These are phyloP conservation scores for Dolichomitus sp. DNA, from an alignment of 2,888 invertebrate species.

Conservation along the genomic window DNA sequence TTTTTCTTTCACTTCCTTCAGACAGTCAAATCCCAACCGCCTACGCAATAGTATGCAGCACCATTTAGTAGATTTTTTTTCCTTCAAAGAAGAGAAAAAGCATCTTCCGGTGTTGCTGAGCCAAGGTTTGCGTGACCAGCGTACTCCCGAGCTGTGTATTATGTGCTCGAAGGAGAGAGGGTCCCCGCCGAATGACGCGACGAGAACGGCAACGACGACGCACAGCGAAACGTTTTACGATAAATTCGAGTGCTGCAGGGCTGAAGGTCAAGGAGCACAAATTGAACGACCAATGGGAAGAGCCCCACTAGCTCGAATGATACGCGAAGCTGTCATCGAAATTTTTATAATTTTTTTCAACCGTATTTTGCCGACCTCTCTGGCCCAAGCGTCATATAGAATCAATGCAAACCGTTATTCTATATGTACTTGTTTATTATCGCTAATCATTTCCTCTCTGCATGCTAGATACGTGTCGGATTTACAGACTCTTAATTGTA, in stretches of 20 bases:
- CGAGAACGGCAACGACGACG: conserved; percentile 22
- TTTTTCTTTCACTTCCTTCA: conserved; percentile 19
- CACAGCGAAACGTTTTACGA: conserved; percentile 23
- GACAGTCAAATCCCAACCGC: conserved; percentile 13
- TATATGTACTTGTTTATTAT: conserved; percentile 42
- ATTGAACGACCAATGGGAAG: conserved; percentile 50
- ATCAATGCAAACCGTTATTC: conserved; percentile 64
- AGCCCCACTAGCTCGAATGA: conserved; percentile 43
- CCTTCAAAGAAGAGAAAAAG: conserved; percentile 26
- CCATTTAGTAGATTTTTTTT: conserved; percentile 7
- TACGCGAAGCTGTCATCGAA: conserved; percentile 55
- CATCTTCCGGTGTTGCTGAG: conserved; percentile 27
- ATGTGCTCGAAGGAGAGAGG: conserved; percentile 23
- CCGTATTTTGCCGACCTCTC: not conserved
- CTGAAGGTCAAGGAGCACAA: conserved; percentile 57
- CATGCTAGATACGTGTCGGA: conserved; percentile 27
- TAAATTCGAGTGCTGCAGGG: conserved; percentile 56
- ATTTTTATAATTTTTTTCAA: conserved; percentile 33
- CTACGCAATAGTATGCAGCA: conserved; percentile 14
- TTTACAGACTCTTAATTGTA: conserved; percentile 62
- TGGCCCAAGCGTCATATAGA: conserved; percentile 7
- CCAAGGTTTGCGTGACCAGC: conserved; percentile 40
- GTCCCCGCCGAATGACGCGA: conserved; percentile 1
- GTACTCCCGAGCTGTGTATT: conserved; percentile 16
- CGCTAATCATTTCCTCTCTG: conserved; percentile 53